Evolutionary conservation across 2,797 vertebrate species (phyloP).

Genomic region (Falco cherrug): DNA sequence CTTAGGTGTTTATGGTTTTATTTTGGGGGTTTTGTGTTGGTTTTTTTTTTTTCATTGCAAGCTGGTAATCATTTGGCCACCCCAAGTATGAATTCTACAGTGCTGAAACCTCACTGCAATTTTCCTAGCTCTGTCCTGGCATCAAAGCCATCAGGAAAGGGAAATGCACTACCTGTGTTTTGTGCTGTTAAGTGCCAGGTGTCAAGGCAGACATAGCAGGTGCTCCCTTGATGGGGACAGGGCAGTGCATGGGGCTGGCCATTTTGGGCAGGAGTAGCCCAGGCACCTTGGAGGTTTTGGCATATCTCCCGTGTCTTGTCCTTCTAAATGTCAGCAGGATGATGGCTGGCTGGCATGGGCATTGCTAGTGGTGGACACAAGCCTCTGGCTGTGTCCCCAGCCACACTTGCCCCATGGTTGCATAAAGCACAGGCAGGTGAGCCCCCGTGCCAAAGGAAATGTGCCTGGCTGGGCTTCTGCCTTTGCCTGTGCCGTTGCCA

Average conservation of each 20-base stretch:
- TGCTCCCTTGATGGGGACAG: accelerated
- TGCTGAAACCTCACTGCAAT: neutral
- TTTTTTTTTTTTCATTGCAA: neutral
- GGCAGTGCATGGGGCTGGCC: neutral
- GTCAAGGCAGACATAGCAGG: neutral
- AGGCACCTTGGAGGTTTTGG: neutral
- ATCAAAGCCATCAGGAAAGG: neutral
- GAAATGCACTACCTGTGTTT: neutral
- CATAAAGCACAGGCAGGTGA: neutral
- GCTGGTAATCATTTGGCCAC: neutral
- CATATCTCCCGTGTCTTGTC: neutral
- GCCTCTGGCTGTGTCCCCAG: neutral
- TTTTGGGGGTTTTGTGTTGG: neutral
- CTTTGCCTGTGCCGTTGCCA: neutral
- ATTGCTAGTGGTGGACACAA: neutral
- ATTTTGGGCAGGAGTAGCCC: neutral
- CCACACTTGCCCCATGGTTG: neutral
- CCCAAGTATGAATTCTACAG: neutral
- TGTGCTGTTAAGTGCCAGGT: neutral
- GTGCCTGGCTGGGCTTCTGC: accelerated
- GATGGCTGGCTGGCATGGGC: neutral
- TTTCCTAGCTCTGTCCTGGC: neutral
- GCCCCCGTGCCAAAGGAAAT: neutral
- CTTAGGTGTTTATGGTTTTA: neutral
- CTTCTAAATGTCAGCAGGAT: neutral